A percentile compares a stretch with the other conserved stretches of the same genome.
Evolutionary conservation across 2,888 invertebrate species (phyloP).

Genomic region (Rutpela maculata): DNA sequence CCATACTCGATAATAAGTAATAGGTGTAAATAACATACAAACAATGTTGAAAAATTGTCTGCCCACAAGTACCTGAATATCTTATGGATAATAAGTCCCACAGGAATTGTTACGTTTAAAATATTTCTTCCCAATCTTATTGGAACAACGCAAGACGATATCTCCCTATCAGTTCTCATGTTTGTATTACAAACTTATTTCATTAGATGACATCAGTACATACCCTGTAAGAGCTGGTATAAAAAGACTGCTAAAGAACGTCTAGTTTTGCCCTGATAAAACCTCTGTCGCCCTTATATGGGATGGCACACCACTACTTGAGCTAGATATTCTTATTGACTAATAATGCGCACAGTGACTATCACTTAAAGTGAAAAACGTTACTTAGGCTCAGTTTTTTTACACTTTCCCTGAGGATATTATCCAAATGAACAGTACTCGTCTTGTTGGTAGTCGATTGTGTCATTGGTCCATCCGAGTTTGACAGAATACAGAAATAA

Average conservation of each 20-base stretch:
- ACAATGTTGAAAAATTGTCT: conserved; percentile 9
- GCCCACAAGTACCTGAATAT: conserved; percentile 15
- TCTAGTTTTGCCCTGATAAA: conserved; percentile 69
- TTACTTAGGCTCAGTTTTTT: conserved; percentile 73
- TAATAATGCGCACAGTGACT: conserved; percentile 74
- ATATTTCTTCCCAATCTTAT: conserved; percentile 58
- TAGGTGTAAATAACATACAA: conserved; percentile 56
- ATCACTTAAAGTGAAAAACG: conserved; percentile 71
- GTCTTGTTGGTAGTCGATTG: conserved; percentile 67
- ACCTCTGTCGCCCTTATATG: conserved; percentile 66
- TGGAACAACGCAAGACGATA: conserved; percentile 40
- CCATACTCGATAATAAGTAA: conserved; percentile 57
- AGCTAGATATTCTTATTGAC: conserved; percentile 64
- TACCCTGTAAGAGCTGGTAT: conserved; percentile 64
- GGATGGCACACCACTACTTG: conserved; percentile 44
- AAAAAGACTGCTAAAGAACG: conserved; percentile 64
- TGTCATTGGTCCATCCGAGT: conserved; percentile 64
- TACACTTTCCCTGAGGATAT: conserved; percentile 66
- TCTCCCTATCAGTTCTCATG: no score
- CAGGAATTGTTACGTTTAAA: conserved; percentile 65
- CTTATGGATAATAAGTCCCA: conserved; percentile 41
- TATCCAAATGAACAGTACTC: conserved; percentile 57
- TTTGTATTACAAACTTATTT: no score
- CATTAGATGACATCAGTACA: conserved; percentile 53
- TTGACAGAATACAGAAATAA: conserved; percentile 63